A percentile compares a stretch with the other conserved stretches of the same genome.
Evolutionary conservation across 30 jellyfish, hydroid and myxozoan genomes (phyloP).

Genomic region (Pseudorhiza aurosa): DNA sequence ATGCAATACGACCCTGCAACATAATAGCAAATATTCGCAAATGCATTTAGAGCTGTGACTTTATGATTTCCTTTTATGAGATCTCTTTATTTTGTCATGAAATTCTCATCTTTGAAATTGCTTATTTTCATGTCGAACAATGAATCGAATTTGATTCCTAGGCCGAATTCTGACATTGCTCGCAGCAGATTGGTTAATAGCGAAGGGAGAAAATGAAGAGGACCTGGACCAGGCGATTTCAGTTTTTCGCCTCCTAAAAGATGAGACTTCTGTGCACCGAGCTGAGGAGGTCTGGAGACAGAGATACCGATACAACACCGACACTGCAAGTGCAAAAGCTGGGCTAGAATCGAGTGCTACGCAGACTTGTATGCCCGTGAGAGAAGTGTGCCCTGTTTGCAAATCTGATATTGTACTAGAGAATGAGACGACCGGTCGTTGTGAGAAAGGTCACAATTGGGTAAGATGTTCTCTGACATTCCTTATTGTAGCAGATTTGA

Average conservation of each 20-base stretch:
- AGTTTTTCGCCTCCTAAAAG: constrained; percentile 7
- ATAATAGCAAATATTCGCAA: no score
- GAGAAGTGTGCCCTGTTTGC: constrained; percentile 19
- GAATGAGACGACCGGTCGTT: background rate
- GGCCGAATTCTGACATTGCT: constrained; percentile 24
- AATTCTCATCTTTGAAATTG: no score
- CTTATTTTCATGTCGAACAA: no score
- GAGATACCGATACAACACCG: background rate
- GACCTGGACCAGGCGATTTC: constrained; percentile 22
- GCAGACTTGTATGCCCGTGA: background rate
- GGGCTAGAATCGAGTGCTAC: background rate
- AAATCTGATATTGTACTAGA: background rate
- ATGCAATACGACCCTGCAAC: no score
- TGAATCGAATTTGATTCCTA: background rate
- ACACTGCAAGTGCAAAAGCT: background rate
- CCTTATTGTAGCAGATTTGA: background rate
- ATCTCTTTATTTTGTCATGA: no score
- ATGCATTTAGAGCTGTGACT: no score
- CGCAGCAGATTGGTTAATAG: constrained; percentile 63
- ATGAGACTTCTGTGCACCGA: background rate
- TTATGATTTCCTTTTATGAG: no score
- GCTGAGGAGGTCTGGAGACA: constrained; percentile 2
- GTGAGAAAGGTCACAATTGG: constrained; percentile 33
- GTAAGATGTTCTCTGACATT: background rate
- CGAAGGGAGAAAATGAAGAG: background rate